Evolutionary conservation across 2,113 vertebrate genomes (phyloP), one percentile per base, ranked within the genome.

Genomic region (Platysteira castanea): DNA sequence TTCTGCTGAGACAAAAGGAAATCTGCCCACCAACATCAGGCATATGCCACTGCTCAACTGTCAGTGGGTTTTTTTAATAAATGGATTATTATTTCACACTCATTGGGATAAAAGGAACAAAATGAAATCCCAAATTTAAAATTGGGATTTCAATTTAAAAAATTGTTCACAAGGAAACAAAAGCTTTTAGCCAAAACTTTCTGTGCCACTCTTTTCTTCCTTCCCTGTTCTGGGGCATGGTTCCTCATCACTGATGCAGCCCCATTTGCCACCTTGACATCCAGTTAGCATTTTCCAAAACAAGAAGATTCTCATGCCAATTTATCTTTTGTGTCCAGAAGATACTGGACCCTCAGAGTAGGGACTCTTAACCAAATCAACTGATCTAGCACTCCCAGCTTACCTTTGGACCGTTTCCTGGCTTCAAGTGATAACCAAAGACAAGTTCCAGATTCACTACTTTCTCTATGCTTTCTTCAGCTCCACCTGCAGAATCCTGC

Each of bases 401-500:
- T 98, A 99, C 99, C 98, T 98, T 97, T 85, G 97, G 98, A 44
- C 99, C 98, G 10, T 78, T 99, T 97, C 98, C 99, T 4, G 99
- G 98, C 97, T 99, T 99, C 98, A 99, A 98, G 96, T 99, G 99
- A 96, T 99, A 99, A 77, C 99, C 99, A 97, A 99, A 99, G 94
- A 99, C 99, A 37, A 99, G 98, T 98, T 99, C 99, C 92, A 99
- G 98, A 94, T 99, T 98, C 63, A 99, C 98, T 30, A 97, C 94
- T 98, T 99, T 99, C 91, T 98, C 98, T 86, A 96, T 91, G 82
- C 98, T 98, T 93, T 98, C 98, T 94, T 99, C 98, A 31, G 98
- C 95, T 96, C 98, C 98, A 89, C 98, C 97, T 41, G 84, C 96
- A 69, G 98, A 98, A 92, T 99, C 98, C 99, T 99, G 88, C 42